phyloP scores from a whole-genome alignment of 2,797 vertebrate species.

The Rhadinocentrus ornatus region DNA sequence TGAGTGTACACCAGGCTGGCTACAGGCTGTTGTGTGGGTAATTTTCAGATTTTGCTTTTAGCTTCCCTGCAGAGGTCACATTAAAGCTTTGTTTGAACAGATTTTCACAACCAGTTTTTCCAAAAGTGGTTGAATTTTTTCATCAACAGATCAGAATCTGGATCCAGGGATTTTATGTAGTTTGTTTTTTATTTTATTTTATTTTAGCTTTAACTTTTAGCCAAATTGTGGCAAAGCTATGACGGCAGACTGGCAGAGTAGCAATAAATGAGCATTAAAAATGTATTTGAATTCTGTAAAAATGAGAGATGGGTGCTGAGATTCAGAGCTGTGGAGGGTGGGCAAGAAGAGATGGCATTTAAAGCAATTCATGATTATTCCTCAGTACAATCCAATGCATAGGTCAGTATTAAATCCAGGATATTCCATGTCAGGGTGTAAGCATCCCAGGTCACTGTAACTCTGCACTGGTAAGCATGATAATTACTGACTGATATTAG shows the following conservation, averaged over 20 bases:
- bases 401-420: not conserved
- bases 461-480: not conserved
- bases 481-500: not conserved
- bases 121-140: not conserved
- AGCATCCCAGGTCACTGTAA: conserved; percentile 10
- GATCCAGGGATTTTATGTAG: not conserved
- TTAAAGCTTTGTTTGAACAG: not conserved
- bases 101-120: not conserved
- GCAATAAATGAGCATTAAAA: not conserved
- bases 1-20: not conserved
- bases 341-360: not conserved
- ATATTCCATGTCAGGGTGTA: not conserved
- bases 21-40: too few relatives aligned
- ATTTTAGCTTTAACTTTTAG: not conserved
- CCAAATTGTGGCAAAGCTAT: not conserved
- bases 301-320: not conserved
- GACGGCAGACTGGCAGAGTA: not conserved
- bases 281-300: not conserved
- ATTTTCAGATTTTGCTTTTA: not conserved
- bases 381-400: not conserved
- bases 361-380: not conserved
- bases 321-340: not conserved
- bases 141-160: not conserved
- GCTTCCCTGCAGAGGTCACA: not conserved
- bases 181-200: not conserved